A percentile compares a stretch with the other conserved stretches of the same genome.
phyloP scores from a whole-genome alignment of 2,888 invertebrate genomes.

The Caenorhabditis afra region DNA sequence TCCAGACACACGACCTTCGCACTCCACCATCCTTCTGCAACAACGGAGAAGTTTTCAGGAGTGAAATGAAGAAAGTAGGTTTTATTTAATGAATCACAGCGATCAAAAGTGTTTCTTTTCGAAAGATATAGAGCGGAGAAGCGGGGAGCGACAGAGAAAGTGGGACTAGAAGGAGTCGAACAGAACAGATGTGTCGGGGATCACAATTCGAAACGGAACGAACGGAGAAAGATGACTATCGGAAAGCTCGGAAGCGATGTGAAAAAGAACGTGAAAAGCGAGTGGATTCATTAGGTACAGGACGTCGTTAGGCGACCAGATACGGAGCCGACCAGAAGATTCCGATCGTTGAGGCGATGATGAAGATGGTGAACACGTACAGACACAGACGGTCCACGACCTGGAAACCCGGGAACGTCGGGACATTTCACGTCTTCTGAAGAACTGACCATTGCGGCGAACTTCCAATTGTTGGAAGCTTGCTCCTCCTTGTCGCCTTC shows the following conservation, averaged over 20 bases:
- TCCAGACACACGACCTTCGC: not conserved
- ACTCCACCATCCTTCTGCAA: too few species aligned
- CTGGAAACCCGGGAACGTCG: slow-evolving; percentile 30
- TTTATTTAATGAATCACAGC: slow-evolving; percentile 50
- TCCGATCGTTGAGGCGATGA: slow-evolving; percentile 76
- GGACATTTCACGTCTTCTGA: not conserved
- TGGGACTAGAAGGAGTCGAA: not conserved
- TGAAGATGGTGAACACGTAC: slow-evolving; percentile 79
- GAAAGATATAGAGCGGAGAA: slow-evolving; percentile 24
- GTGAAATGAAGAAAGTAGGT: slow-evolving; percentile 1
- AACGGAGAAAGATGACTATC: slow-evolving; percentile 46
- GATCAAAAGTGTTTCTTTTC: slow-evolving; percentile 44
- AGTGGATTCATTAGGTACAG: slow-evolving; percentile 2
- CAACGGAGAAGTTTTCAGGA: too few species aligned
- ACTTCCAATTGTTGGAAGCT: slow-evolving; percentile 79
- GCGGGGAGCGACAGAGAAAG: not conserved
- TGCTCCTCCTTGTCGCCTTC: slow-evolving; percentile 78
- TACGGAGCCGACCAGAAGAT: slow-evolving; percentile 81
- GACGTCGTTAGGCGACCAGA: slow-evolving; percentile 72
- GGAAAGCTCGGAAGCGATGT: slow-evolving; percentile 55
- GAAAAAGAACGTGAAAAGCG: slow-evolving; percentile 7
- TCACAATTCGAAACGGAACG: slow-evolving; percentile 36
- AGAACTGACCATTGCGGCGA: slow-evolving; percentile 70
- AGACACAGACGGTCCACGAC: slow-evolving; percentile 80
- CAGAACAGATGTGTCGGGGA: slow-evolving; percentile 37